Conservation (phyloP, 2,113 vertebrate genomes). For the Eudyptes chrysolophus region DNA sequence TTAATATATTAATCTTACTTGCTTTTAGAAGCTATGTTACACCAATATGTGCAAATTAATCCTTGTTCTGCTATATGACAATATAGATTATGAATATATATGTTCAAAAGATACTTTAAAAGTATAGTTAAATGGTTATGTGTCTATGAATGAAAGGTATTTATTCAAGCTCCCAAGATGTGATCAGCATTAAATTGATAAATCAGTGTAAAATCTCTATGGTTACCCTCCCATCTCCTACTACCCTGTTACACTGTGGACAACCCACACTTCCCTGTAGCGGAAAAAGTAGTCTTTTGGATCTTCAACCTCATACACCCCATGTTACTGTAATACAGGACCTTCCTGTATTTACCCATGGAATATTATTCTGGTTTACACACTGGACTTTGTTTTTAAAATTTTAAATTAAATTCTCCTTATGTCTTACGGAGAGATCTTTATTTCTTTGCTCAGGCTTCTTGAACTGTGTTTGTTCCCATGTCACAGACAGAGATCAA, state of each 20-base stretch:
- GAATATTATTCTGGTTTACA: background rate
- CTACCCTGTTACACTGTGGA: background rate
- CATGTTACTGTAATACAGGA: background rate
- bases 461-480: background rate
- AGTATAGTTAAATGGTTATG: background rate
- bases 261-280: background rate
- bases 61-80: background rate
- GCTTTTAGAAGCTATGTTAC: background rate
- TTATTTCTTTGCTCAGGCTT: background rate
- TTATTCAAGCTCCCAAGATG: background rate
- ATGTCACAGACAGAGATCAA: background rate
- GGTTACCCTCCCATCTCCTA: background rate
- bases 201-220: background rate
- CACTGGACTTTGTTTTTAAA: background rate
- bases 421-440: background rate
- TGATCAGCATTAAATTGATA: background rate
- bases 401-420: background rate
- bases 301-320: background rate
- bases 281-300: background rate
- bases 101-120: background rate
- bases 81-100: background rate
- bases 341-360: background rate
- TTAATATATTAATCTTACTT: background rate
- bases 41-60: background rate
- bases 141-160: background rate